phyloP scores from a whole-genome alignment of 2,797 vertebrate genomes.

The Harpagifer antarcticus region DNA sequence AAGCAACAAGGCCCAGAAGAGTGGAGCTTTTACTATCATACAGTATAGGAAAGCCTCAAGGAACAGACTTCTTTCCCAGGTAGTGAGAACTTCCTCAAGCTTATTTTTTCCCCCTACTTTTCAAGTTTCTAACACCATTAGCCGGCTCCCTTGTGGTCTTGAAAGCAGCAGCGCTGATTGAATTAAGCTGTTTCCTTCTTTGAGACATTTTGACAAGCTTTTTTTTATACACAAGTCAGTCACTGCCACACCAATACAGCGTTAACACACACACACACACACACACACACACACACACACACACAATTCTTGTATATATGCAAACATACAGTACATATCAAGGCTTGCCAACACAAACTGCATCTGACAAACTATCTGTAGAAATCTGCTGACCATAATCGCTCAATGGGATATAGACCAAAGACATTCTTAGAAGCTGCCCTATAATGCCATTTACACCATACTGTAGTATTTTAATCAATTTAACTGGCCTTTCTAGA shows the following conservation, averaged over 20 bases:
- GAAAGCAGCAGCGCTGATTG: conserved; percentile 70
- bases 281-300: too few relatives aligned
- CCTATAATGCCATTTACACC: conserved; percentile 73
- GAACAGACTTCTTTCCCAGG: conserved; percentile 80
- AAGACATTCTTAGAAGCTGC: conserved; percentile 60
- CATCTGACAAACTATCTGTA: conserved; percentile 59
- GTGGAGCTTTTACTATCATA: conserved; percentile 82
- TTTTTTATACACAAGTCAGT: conserved; percentile 58
- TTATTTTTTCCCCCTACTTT: conserved; percentile 74
- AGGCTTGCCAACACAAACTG: conserved; percentile 34
- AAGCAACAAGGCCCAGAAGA: conserved; percentile 85
- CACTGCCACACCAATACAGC: conserved; percentile 32
- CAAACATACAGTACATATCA: conserved; percentile 30
- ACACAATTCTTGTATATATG: conserved; percentile 19
- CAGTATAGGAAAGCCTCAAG: conserved; percentile 78
- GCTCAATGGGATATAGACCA: conserved; percentile 61
- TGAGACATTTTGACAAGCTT: conserved; percentile 74
- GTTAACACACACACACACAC: conserved; percentile 10
- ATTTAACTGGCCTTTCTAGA: conserved; percentile 72
- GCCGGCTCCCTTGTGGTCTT: conserved; percentile 74
- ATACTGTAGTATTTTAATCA: conserved; percentile 70
- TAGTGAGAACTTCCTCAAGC: conserved; percentile 81
- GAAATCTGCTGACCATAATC: conserved; percentile 73
- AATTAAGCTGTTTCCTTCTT: conserved; percentile 77
- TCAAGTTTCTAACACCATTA: conserved; percentile 79